Conservation (phyloP, 2,888 invertebrate genomes). For the Dastarcus helophoroides region DNA sequence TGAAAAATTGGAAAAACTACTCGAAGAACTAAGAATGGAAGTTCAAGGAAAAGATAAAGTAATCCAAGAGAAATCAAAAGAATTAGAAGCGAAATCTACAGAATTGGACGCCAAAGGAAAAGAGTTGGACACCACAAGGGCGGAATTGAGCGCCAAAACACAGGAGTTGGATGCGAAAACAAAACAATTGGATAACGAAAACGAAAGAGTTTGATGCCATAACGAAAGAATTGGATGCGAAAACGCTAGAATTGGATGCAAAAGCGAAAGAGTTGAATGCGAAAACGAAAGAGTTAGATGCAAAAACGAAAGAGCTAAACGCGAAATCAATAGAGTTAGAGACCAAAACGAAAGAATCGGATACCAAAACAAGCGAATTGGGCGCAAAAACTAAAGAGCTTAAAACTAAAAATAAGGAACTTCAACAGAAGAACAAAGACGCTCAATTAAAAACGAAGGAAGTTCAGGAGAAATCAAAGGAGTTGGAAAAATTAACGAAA, state of each 20-base stretch:
- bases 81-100: conserved; percentile 14
- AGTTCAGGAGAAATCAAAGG: conserved; percentile 6
- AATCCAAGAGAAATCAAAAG: conserved; percentile 13
- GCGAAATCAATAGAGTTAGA: conserved; percentile 7
- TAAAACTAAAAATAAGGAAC: not conserved
- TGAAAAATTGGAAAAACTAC: conserved; percentile 13
- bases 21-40: conserved; percentile 14
- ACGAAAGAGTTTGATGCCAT: not conserved
- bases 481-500: conserved; percentile 6
- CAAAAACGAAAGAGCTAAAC: conserved; percentile 8
- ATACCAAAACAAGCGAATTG: not conserved
- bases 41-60: conserved; percentile 14
- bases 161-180: not conserved
- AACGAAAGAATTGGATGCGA: conserved; percentile 4
- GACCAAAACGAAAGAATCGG: not conserved
- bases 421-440: not conserved
- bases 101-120: conserved; percentile 13
- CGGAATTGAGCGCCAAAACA: conserved; percentile 16
- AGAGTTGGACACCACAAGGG: conserved; percentile 11
- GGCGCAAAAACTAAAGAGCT: not conserved
- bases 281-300: conserved; percentile 13
- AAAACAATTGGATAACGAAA: not conserved
- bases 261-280: conserved; percentile 15
- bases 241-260: conserved; percentile 13
- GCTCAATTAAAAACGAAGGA: conserved; percentile 4